These are phyloP conservation scores for Oreotrochilus melanogaster DNA, from an alignment of 2,113 vertebrate species.

Conservation along the genomic window DNA sequence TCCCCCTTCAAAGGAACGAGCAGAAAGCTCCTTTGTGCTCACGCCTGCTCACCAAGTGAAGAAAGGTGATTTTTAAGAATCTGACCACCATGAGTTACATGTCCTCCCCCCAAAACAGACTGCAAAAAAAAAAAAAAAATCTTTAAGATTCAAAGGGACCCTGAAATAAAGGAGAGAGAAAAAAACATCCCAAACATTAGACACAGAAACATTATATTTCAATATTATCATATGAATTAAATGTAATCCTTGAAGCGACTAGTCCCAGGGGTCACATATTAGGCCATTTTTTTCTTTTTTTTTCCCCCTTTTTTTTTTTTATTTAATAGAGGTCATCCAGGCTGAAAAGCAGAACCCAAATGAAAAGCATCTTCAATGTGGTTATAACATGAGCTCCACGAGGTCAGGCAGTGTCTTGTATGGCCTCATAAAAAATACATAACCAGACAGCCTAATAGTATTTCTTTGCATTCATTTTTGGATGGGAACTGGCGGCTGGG, in stretches of 20 bases:
- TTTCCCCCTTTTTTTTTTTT: constrained; percentile 74
- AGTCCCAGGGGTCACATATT: constrained; percentile 82
- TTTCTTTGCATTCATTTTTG: constrained; percentile 87
- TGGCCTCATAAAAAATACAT: constrained; percentile 89
- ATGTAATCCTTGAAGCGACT: constrained; percentile 84
- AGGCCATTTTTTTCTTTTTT: constrained; percentile 66
- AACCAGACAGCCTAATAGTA: constrained; percentile 87
- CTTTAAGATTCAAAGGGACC: constrained; percentile 63
- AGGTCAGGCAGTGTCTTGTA: constrained; percentile 86
- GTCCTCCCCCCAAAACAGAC: constrained; percentile 39
- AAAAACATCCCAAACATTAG: constrained; percentile 79
- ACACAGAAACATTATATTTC: constrained; percentile 81
- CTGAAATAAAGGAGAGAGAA: constrained; percentile 77
- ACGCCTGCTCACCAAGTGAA: constrained; percentile 7
- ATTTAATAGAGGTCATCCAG: constrained; percentile 87
- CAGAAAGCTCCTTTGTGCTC: constrained; percentile 52
- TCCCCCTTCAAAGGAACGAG: constrained; percentile 2
- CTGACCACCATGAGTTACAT: constrained; percentile 40
- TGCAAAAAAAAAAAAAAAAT: neutral
- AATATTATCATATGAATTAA: constrained; percentile 88
- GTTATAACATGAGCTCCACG: constrained; percentile 84
- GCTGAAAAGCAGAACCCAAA: constrained; percentile 87
- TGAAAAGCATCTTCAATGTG: constrained; percentile 87
- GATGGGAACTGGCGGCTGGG: constrained; percentile 75
- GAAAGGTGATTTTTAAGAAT: constrained; percentile 74